Conservation (phyloP, 1,140 invertebrate species). For the Zophobas atratus region DNA sequence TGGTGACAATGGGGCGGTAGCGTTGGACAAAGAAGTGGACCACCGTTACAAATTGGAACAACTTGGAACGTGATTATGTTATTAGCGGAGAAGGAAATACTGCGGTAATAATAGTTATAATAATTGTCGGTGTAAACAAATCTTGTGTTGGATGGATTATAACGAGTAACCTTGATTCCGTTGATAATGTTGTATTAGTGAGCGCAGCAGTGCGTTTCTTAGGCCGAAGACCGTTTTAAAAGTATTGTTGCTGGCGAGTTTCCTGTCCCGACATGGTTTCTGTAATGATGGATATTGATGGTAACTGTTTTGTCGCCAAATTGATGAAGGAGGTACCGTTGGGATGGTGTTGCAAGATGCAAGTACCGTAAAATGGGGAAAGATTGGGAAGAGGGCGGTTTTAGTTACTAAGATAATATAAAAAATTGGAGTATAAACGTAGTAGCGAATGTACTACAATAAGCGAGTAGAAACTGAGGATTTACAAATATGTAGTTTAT, state of each 20-base stretch:
- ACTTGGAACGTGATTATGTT: no score
- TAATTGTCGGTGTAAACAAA: neutral
- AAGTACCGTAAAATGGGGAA: conserved; percentile 4
- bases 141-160: neutral
- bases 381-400: no score
- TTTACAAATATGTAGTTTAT: no score
- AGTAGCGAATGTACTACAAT: no score
- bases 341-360: conserved; percentile 8
- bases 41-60: no score
- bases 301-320: conserved; percentile 12
- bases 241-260: conserved; percentile 1
- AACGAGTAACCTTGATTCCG: neutral
- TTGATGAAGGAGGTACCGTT: neutral
- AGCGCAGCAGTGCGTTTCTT: conserved; percentile 1
- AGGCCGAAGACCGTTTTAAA: conserved; percentile 17
- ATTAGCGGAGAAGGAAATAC: no score
- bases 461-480: no score
- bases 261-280: conserved; percentile 27
- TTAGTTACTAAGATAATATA: no score
- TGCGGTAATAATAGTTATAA: neutral
- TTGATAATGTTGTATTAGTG: neutral
- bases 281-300: conserved; percentile 21
- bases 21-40: no score
- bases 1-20: neutral
- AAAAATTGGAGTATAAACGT: no score